phyloP scores from a whole-genome alignment of 2,797 vertebrate genomes.

The Hipposideros larvatus region DNA sequence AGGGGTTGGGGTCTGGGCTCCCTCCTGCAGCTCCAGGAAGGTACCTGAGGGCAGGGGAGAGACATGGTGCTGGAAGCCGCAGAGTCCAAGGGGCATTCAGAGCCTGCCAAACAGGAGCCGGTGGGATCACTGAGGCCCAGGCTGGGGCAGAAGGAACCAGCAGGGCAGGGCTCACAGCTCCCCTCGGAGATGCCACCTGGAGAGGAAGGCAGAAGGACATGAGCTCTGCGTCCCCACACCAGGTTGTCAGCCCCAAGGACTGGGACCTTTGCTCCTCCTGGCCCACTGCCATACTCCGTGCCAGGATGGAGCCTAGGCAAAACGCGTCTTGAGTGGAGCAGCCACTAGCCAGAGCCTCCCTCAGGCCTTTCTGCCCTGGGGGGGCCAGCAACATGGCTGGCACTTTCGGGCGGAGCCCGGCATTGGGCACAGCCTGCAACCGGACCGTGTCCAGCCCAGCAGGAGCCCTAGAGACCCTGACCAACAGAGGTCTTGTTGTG shows the following conservation, averaged over 20 bases:
- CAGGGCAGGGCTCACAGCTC: conserved; percentile 92
- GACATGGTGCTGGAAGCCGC: conserved; percentile 90
- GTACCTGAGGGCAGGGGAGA: conserved; percentile 94
- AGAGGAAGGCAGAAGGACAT: not conserved
- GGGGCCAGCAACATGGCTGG: not conserved
- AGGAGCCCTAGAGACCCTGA: not conserved
- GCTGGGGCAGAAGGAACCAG: conserved; percentile 92
- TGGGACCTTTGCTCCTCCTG: not conserved
- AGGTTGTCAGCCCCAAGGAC: not conserved
- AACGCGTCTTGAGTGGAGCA: not conserved
- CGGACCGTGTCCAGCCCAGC: too few species aligned
- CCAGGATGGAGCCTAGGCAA: not conserved
- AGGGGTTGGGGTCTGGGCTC: not conserved
- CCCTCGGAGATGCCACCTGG: conserved; percentile 91
- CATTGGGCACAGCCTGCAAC: not conserved
- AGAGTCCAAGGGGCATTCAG: conserved; percentile 92
- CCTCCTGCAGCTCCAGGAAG: not conserved
- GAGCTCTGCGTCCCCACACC: not conserved
- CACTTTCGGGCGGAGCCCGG: not conserved
- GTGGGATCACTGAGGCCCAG: conserved; percentile 89
- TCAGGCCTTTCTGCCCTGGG: not conserved
- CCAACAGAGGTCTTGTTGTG: not conserved
- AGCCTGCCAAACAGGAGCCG: conserved; percentile 91
- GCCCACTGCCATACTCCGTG: not conserved
- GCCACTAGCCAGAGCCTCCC: not conserved